phyloP scores from a whole-genome alignment of 2,113 vertebrate species.

The Semnornis frantzii region DNA sequence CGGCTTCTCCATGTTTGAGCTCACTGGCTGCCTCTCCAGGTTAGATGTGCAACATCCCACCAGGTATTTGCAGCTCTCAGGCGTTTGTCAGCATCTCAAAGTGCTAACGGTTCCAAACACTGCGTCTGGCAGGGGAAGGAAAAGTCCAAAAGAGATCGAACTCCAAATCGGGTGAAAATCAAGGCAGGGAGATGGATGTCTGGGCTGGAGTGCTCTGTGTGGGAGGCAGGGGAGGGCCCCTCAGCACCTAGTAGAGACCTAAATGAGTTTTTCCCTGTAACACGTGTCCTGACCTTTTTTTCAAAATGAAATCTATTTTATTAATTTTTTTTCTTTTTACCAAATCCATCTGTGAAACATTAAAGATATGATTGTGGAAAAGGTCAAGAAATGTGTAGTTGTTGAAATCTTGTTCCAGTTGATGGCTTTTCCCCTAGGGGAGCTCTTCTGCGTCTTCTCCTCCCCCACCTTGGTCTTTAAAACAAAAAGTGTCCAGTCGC shows the following conservation, averaged over 20 bases:
- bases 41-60: neutral
- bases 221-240: neutral
- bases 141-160: neutral
- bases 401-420: conserved; percentile 60
- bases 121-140: neutral
- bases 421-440: conserved; percentile 57
- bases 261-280: conserved; percentile 77
- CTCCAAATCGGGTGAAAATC: neutral
- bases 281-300: conserved; percentile 80
- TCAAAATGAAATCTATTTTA: conserved; percentile 76
- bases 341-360: conserved; percentile 24
- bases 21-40: neutral
- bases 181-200: neutral
- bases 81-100: neutral
- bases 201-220: neutral
- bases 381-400: conserved; percentile 76
- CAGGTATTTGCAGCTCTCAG: neutral
- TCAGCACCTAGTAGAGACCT: neutral
- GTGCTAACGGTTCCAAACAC: neutral
- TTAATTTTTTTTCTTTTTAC: conserved; percentile 78
- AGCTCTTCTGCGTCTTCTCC: conserved; percentile 6
- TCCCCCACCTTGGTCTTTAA: conserved; percentile 23
- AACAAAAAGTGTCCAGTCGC: neutral
- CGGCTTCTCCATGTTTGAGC: rapidly evolving
- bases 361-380: conserved; percentile 71